These are phyloP conservation scores for Hoplodrina ambigua DNA, from an alignment of 2,888 invertebrate genomes.

Conservation along the genomic window DNA sequence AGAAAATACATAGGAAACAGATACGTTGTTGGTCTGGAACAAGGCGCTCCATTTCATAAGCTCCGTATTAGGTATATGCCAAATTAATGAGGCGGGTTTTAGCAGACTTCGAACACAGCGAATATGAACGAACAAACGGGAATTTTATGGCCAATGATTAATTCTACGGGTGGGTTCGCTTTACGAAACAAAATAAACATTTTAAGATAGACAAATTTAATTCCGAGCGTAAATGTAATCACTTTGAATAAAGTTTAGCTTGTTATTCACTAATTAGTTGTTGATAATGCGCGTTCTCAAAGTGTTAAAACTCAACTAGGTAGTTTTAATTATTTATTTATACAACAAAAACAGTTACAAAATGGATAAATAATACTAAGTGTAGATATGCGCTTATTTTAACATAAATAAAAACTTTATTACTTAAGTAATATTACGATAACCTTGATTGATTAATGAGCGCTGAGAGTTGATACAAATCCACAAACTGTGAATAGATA, in stretches of 20 bases:
- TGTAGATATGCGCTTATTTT: slow-evolving; percentile 52
- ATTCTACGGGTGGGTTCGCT: not conserved
- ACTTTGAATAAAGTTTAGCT: slow-evolving; percentile 17
- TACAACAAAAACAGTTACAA: slow-evolving; percentile 16
- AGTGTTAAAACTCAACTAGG: slow-evolving; percentile 20
- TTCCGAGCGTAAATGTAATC: slow-evolving; percentile 12
- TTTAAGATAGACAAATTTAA: slow-evolving; percentile 16
- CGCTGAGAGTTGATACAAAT: slow-evolving; percentile 44
- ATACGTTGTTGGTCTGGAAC: slow-evolving; percentile 4
- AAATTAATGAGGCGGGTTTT: too few species aligned
- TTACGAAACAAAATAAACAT: slow-evolving; percentile 24
- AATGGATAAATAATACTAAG: slow-evolving; percentile 33
- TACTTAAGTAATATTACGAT: slow-evolving; percentile 48
- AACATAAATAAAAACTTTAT: slow-evolving; percentile 50
- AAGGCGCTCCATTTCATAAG: slow-evolving; percentile 17
- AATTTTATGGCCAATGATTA: slow-evolving; percentile 28
- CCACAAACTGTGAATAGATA: slow-evolving; percentile 38
- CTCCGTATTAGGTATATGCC: not conserved
- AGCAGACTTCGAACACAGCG: not conserved
- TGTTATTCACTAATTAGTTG: slow-evolving; percentile 33
- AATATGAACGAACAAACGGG: slow-evolving; percentile 10
- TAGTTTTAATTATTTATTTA: slow-evolving; percentile 24
- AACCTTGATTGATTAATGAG: slow-evolving; percentile 63
- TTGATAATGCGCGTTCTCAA: slow-evolving; percentile 29
- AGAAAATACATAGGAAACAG: too few species aligned